Evolutionary conservation across 1,140 invertebrate genomes (phyloP).

Genomic region (Drosophila sp.): DNA sequence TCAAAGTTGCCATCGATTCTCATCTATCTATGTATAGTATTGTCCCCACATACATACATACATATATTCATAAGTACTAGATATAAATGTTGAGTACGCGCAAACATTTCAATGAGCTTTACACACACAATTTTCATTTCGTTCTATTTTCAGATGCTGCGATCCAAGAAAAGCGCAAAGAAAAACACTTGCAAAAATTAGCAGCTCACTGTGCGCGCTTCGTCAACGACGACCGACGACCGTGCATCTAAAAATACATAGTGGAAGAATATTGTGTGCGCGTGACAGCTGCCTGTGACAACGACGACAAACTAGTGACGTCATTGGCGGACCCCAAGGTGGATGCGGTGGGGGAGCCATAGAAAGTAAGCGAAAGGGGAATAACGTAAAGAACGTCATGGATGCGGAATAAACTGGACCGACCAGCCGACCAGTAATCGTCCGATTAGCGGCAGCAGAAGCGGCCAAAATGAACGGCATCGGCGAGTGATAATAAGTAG

Average conservation of each 20-base stretch:
- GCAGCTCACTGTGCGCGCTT: constrained; percentile 41
- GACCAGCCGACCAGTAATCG: background rate
- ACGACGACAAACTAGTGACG: constrained; percentile 48
- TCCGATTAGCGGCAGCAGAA: background rate
- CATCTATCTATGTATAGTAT: constrained; percentile 20
- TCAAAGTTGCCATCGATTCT: constrained; percentile 51
- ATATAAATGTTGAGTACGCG: constrained; percentile 75
- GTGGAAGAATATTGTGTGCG: constrained; percentile 62
- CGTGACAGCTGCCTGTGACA: constrained; percentile 70
- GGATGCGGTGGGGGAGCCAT: background rate
- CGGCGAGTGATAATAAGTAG: constrained; percentile 22
- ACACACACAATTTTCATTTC: constrained; percentile 57
- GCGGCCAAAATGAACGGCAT: constrained; percentile 15
- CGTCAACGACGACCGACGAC: background rate
- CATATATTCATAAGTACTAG: constrained; percentile 21
- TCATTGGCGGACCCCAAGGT: constrained; percentile 58
- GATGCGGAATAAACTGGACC: constrained; percentile 51
- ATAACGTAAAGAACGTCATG: constrained; percentile 49
- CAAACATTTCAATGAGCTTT: constrained; percentile 78
- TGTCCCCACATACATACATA: background rate
- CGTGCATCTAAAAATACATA: constrained; percentile 65
- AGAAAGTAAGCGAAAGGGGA: constrained; percentile 23
- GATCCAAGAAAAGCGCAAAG: constrained; percentile 76
- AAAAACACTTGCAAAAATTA: constrained; percentile 80
- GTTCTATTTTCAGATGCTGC: constrained; percentile 72